Percentiles rank a stretch among this genome's conserved stretches.
phyloP scores from a whole-genome alignment of 2,888 invertebrate genomes.

The Caenorhabditis sp. region DNA sequence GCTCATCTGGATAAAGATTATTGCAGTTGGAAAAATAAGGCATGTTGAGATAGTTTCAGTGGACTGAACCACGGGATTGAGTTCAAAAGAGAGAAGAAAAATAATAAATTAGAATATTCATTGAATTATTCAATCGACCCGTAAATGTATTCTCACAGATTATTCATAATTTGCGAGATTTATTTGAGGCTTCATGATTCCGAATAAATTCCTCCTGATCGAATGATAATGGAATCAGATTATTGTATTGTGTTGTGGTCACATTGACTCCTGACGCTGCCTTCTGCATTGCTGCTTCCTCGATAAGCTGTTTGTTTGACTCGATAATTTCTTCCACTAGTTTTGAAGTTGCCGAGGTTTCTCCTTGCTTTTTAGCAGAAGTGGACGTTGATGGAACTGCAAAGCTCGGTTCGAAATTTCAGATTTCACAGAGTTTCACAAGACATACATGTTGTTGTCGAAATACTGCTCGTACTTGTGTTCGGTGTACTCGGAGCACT shows the following conservation, averaged over 20 bases:
- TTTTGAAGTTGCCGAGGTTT: constrained; percentile 14
- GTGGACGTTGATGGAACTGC: not conserved
- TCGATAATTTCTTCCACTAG: constrained; percentile 52
- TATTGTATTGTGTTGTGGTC: constrained; percentile 35
- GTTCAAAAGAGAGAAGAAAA: not conserved
- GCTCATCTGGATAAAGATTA: too few relatives aligned
- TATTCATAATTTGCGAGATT: constrained; percentile 21
- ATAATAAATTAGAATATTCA: not conserved
- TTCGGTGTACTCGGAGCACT: constrained; percentile 25
- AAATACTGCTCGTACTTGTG: not conserved
- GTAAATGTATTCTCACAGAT: not conserved
- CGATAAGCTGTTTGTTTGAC: constrained; percentile 47
- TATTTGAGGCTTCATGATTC: constrained; percentile 42
- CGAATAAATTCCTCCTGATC: constrained; percentile 63
- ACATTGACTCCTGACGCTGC: constrained; percentile 37
- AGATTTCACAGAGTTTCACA: not conserved
- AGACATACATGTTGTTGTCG: constrained; percentile 13
- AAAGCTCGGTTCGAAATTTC: not conserved
- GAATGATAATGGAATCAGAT: constrained; percentile 60
- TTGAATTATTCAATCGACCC: constrained; percentile 31
- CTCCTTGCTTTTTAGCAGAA: not conserved
- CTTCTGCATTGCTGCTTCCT: constrained; percentile 54
- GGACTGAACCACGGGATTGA: constrained; percentile 3
- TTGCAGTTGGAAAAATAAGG: not conserved
- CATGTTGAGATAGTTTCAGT: not conserved